Conservation (phyloP, 2,113 vertebrate species). For the Rafetus swinhoei region DNA sequence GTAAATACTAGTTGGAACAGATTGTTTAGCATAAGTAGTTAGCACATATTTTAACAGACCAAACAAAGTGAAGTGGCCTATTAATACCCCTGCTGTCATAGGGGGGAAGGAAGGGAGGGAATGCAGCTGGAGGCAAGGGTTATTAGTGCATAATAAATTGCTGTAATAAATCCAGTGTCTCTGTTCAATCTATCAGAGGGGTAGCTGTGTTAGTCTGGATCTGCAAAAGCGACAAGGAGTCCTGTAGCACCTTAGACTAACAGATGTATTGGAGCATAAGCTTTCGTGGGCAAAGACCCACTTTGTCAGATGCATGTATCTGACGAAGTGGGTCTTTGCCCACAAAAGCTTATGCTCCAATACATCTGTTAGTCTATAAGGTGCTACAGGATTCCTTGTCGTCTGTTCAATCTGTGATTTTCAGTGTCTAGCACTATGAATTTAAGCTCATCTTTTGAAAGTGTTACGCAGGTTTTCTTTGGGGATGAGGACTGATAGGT, state of each 20-base stretch:
- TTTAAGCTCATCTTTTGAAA: not conserved
- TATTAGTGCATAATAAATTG: not conserved
- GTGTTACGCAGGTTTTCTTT: not conserved
- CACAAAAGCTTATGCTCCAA: too few species aligned
- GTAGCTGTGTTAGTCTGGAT: too few species aligned
- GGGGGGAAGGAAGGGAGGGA: not conserved
- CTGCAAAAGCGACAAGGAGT: too few species aligned
- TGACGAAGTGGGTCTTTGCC: too few species aligned
- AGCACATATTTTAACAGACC: not conserved
- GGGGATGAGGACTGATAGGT: not conserved
- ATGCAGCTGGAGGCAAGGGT: not conserved
- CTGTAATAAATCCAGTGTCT: not conserved
- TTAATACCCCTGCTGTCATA: not conserved
- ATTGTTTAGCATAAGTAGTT: not conserved
- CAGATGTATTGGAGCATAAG: too few species aligned
- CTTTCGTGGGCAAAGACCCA: too few species aligned
- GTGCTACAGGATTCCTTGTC: too few species aligned
- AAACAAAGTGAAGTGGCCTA: not conserved
- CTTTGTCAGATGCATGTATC: too few species aligned
- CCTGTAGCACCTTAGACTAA: too few species aligned
- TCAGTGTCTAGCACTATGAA: not conserved
- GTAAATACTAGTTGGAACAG: too few species aligned
- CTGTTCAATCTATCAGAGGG: not conserved
- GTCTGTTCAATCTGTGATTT: not conserved
- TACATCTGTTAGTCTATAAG: too few species aligned